Conservation (phyloP, 1,140 invertebrate species). For the Drosophila sechellia region DNA sequence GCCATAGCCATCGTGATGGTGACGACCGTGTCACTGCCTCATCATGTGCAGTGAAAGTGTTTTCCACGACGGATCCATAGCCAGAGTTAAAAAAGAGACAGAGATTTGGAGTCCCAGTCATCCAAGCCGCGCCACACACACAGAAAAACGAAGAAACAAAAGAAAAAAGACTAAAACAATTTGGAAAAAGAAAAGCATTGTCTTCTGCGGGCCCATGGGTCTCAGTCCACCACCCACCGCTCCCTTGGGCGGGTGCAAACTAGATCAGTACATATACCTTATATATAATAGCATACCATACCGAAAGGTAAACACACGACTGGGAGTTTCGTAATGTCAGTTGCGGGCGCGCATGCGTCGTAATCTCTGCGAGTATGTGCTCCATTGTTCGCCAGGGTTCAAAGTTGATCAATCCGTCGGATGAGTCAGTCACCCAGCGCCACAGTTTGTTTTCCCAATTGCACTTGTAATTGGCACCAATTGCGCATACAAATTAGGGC, state of each 20-base stretch:
- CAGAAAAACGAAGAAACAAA: constrained; percentile 32
- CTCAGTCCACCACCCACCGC: neutral
- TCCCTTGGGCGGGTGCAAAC: constrained; percentile 43
- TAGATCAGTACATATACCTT: constrained; percentile 63
- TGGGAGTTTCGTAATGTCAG: constrained; percentile 61
- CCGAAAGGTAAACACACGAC: constrained; percentile 60
- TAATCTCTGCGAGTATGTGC: constrained; percentile 27
- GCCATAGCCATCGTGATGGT: constrained; percentile 26
- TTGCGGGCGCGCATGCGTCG: constrained; percentile 62
- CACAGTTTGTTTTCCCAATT: constrained; percentile 61
- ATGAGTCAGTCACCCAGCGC: constrained; percentile 51
- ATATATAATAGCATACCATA: neutral
- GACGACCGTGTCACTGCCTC: constrained; percentile 75
- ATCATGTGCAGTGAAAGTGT: constrained; percentile 80
- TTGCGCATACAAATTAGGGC: constrained; percentile 49
- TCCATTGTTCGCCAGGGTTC: constrained; percentile 57
- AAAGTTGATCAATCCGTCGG: constrained; percentile 66
- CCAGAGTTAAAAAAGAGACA: constrained; percentile 5
- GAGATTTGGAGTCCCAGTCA: constrained; percentile 24
- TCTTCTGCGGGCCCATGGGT: constrained; percentile 44
- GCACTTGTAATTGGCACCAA: constrained; percentile 52
- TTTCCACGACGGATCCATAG: constrained; percentile 61
- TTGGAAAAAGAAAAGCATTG: constrained; percentile 73
- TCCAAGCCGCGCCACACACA: constrained; percentile 51
- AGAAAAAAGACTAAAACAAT: constrained; percentile 31